These are phyloP conservation scores for Chrysocyon brachyurus DNA, from an alignment of 2,797 vertebrate genomes.

Conservation along the genomic window DNA sequence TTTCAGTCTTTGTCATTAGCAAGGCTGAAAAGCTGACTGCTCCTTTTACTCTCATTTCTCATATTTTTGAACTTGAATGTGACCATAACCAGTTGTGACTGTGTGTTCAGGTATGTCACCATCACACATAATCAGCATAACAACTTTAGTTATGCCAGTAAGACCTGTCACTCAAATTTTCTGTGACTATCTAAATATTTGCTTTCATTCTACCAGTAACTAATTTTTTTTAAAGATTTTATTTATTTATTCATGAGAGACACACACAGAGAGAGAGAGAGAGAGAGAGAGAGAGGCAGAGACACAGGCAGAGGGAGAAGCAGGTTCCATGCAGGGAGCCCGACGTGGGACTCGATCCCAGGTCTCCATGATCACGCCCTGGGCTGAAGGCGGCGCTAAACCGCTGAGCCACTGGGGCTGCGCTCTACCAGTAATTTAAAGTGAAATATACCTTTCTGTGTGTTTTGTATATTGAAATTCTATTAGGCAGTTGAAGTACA, in stretches of 20 bases:
- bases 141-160: background rate
- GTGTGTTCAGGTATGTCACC: background rate
- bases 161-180: background rate
- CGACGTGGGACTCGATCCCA: too few relatives aligned
- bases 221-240: background rate
- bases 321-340: too few relatives aligned
- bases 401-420: too few relatives aligned
- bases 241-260: too few relatives aligned
- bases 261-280: too few relatives aligned
- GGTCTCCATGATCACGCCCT: too few relatives aligned
- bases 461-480: background rate
- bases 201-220: background rate
- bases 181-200: conserved; percentile 12
- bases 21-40: background rate
- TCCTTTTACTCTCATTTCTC: background rate
- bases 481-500: conserved; percentile 20
- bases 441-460: background rate
- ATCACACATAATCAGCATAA: background rate
- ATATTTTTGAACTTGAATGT: background rate
- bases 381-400: too few relatives aligned
- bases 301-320: too few relatives aligned
- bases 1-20: background rate
- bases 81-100: background rate
- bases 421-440: background rate
- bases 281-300: too few relatives aligned